Conservation (phyloP, 2,113 vertebrate species). For the Oncorhynchus nerka region DNA sequence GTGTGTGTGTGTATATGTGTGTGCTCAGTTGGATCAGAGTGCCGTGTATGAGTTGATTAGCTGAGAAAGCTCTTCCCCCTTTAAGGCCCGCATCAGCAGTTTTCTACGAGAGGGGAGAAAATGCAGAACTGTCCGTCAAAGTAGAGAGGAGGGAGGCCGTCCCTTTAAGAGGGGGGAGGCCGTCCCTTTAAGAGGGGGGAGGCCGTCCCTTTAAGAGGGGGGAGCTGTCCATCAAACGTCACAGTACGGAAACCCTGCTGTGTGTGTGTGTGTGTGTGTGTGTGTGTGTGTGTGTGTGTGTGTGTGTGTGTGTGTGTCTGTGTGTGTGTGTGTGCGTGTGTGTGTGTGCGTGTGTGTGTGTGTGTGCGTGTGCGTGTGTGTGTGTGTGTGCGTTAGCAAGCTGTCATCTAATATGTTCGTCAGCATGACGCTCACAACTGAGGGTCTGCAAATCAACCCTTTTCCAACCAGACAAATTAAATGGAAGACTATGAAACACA, state of each 20-base stretch:
- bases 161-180: conserved; percentile 64
- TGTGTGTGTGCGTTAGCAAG: neutral
- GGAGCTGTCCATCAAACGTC: conserved; percentile 64
- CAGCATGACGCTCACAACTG: neutral
- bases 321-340: neutral
- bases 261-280: conserved; percentile 8
- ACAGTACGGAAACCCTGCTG: conserved; percentile 52
- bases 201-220: too few relatives aligned
- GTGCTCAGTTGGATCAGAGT: conserved; percentile 58
- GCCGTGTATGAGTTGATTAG: conserved; percentile 75
- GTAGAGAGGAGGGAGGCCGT: conserved; percentile 30
- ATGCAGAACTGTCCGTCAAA: conserved; percentile 64
- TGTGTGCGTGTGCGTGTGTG: neutral
- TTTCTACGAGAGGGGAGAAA: conserved; percentile 63
- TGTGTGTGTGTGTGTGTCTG: neutral
- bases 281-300: neutral
- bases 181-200: conserved; percentile 61
- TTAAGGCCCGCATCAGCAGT: conserved; percentile 77
- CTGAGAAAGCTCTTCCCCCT: conserved; percentile 65
- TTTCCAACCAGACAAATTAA: too few relatives aligned
- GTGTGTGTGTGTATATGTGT: conserved; percentile 37
- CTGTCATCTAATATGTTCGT: neutral
- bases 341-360: conserved; percentile 7
- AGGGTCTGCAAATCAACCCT: too few relatives aligned
- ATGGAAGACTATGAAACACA: too few relatives aligned